Evolutionary conservation across 1,140 invertebrate genomes (phyloP).

Genomic region (Drosophila azteca): DNA sequence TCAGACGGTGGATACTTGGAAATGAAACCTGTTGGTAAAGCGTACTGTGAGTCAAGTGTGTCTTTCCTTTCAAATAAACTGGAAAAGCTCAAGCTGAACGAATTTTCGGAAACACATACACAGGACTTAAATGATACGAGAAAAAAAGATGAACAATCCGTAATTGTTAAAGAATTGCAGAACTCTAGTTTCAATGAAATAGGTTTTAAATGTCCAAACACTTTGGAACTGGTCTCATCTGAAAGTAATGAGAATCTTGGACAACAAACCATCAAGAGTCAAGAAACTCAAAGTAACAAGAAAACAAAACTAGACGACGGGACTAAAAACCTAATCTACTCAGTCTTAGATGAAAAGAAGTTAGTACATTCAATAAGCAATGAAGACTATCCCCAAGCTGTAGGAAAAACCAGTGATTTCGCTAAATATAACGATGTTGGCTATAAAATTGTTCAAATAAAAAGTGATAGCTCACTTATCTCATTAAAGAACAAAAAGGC

Average conservation of each 20-base stretch:
- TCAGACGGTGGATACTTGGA: conserved; percentile 81
- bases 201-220: background rate
- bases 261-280: conserved; percentile 4
- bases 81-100: conserved; percentile 41
- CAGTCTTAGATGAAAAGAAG: conserved; percentile 41
- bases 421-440: conserved; percentile 44
- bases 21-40: conserved; percentile 83
- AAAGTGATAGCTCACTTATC: conserved; percentile 77
- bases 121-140: conserved; percentile 27
- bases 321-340: background rate
- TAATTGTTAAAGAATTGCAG: conserved; percentile 3
- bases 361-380: conserved; percentile 71
- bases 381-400: conserved; percentile 62
- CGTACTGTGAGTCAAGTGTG: conserved; percentile 16
- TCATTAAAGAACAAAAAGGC: conserved; percentile 69
- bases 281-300: conserved; percentile 12
- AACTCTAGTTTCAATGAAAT: conserved; percentile 17
- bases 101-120: background rate
- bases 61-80: conserved; percentile 40
- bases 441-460: conserved; percentile 77
- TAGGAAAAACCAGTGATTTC: conserved; percentile 45
- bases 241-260: conserved; percentile 5
- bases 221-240: conserved; percentile 3
- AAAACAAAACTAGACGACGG: conserved; percentile 16
- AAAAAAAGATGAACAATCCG: conserved; percentile 24